Evolutionary conservation across 2,888 invertebrate genomes (phyloP), one percentile per base, ranked within the genome.

Genomic region (Eupithecia abbreviata): DNA sequence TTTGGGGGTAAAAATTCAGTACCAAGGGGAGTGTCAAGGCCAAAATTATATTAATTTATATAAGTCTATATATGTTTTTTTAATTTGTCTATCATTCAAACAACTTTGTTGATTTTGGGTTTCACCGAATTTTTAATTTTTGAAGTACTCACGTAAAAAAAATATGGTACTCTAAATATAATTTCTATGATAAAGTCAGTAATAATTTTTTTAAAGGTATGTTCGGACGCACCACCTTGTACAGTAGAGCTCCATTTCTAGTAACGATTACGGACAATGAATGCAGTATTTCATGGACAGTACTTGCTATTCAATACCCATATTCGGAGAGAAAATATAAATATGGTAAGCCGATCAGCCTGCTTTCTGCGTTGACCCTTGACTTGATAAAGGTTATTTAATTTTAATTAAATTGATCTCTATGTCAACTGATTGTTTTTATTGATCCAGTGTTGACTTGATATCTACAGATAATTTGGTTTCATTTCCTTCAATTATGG

Each of bases 281-380:
- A 70, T 73, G 65, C 51, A 45, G 51, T 65, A 73, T 72, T 72
- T 70, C 43, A 70, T 73, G 69, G 45, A 42, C 62, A 72, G 65
- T 68, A 42, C 42, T 69, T 73, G 70, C 66, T 10, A 76, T 76
- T 76, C 51, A 71, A 71, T 66, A 49, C 41, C n/a, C 55, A 30
- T 73, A 47, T 18, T 67, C 42, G 58, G 49, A 68, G 58, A 74
- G 66, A 74, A 68, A 51, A 62, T 49, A 71, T 68, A 30, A 62
- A 70, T 66, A 45, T 71, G 62, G 73, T 66, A 49, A 58, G 15
- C 41, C 30, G 47, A 18, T 74, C 65, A 41, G 51, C 42, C 66
- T 66, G 47, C 72, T 77, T 72, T 72, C 72, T 72, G 74, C 30
- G 5, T 18, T 69, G 66, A 72, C 72, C 72, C 49, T 73, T 75